phyloP scores from a whole-genome alignment of 2,113 vertebrate species.

The Bothrops jararaca region DNA sequence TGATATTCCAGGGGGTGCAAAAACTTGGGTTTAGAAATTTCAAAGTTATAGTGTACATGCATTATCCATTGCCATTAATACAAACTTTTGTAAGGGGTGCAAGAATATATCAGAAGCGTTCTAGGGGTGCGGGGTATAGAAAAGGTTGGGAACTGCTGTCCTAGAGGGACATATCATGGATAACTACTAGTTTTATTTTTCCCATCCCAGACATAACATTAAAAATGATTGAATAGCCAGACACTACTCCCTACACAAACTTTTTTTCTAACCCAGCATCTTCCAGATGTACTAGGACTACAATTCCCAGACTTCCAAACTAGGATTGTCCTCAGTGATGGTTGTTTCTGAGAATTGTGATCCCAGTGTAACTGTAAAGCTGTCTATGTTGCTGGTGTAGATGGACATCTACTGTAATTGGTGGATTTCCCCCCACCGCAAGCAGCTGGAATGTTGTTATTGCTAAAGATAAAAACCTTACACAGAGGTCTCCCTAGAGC shows the following conservation, averaged over 20 bases:
- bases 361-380: background rate
- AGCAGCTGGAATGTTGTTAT: background rate
- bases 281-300: background rate
- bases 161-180: background rate
- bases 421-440: background rate
- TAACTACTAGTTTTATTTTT: background rate
- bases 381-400: background rate
- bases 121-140: no score
- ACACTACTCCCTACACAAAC: background rate
- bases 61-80: no score
- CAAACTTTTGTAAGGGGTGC: no score
- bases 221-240: background rate
- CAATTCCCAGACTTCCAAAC: background rate
- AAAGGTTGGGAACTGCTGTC: no score
- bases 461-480: background rate
- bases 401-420: background rate
- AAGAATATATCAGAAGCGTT: no score
- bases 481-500: background rate
- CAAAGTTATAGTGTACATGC: no score
- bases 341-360: background rate
- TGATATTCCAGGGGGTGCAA: no score
- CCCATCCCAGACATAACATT: background rate
- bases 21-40: no score
- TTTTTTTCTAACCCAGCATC: background rate
- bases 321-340: background rate